Base-by-base conservation (phyloP, 2,888 invertebrate species). In the Apotomis capreana region DNA sequence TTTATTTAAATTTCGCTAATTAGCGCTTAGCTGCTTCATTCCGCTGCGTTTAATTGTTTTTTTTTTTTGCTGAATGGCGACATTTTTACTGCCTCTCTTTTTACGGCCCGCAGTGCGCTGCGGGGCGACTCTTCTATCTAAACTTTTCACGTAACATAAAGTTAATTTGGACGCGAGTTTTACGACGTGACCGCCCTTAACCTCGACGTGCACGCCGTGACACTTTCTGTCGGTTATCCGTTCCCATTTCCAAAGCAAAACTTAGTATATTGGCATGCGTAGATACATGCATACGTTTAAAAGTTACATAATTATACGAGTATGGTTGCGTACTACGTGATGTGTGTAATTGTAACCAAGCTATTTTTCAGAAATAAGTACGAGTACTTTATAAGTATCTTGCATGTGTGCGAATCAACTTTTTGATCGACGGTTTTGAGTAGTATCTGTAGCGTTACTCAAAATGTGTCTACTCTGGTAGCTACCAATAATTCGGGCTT, bases 1-100 rank as follows among this genome's bases (percentile, higher is more conserved):
- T 86, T 84, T 85, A 84, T 86, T 86, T 82, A 84, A 85, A 86
- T 86, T 80, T 77, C 46, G 73, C 78, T 82, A 85, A 86, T 86
- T 85, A 85, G 79, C 78, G 74, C 70, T 72, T 74, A 72, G 68
- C 68, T 71, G 67, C 57, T 72, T 72, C 72, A 72, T 72, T 68
- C 52, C 74, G 73, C 75, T 76, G 63, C 78, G 75, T 68, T 76
- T 76, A 79, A 81, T 80, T 80, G 77, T 81, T 79, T 79, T 62
- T 76, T 62, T 76, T 71, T 58, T 64, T 55, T 64, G 64, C 26
- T 26, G 44, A 44, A 46, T 15, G 57, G 67, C 40, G 68, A 59
- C 63, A 68, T 59, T 72, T 68, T 51, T 62, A 44, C 26, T 51
- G 70, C 61, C n/a, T 13, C 36, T 62, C 49, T 61, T 71, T 60